A percentile compares a stretch with the other conserved stretches of the same genome.
Conservation (phyloP, 2,888 invertebrate species). For the Argyra leucocephala region DNA sequence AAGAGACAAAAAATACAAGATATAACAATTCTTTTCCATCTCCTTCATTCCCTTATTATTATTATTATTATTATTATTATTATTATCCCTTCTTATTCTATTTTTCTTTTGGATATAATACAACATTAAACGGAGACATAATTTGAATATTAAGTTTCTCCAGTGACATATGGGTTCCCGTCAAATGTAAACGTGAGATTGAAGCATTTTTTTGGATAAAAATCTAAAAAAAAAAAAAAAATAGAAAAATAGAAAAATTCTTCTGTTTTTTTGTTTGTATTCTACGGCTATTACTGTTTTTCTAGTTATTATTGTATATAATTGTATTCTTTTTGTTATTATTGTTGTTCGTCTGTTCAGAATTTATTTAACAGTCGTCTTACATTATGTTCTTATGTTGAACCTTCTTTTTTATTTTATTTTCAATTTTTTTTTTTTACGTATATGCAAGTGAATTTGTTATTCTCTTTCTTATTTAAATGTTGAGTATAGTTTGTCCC, state of each 20-base stretch:
- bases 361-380: neutral
- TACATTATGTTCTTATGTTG: neutral
- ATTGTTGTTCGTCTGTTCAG: neutral
- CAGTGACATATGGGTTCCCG: slow-evolving; percentile 21
- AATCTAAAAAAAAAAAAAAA: neutral
- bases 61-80: too few relatives aligned
- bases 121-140: slow-evolving; percentile 20
- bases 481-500: too few relatives aligned
- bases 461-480: too few relatives aligned
- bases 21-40: too few relatives aligned
- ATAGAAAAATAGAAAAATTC: too few relatives aligned
- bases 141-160: slow-evolving; percentile 25
- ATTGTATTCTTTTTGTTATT: neutral
- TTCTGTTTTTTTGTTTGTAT: too few relatives aligned
- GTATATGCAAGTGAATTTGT: too few relatives aligned
- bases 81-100: neutral
- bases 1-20: too few relatives aligned
- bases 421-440: too few relatives aligned
- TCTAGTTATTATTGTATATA: neutral
- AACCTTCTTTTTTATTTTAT: too few relatives aligned
- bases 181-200: slow-evolving; percentile 7
- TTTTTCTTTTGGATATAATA: neutral
- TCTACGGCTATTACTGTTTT: neutral
- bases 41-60: too few relatives aligned
- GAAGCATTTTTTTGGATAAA: neutral